Evolutionary conservation across 2,113 vertebrate species (phyloP).

Genomic region (Empidonax traillii): DNA sequence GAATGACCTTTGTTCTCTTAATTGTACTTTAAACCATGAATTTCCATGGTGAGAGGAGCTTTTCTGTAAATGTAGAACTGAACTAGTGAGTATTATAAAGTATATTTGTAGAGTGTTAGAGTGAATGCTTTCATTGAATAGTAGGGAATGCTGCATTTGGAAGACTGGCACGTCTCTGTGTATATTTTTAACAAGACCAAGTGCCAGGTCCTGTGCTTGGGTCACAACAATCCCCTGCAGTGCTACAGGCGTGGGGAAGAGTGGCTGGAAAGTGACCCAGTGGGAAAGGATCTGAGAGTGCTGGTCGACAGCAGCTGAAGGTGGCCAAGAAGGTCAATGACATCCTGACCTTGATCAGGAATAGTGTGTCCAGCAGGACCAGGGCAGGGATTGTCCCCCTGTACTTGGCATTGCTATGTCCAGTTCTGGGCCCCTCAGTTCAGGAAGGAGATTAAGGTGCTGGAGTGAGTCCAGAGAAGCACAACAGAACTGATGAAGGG

Average conservation of each 20-base stretch:
- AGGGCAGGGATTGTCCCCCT: neutral
- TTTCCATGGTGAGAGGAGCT: neutral
- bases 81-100: neutral
- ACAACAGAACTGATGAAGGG: fast-evolving
- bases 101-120: neutral
- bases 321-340: neutral
- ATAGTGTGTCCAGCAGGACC: neutral
- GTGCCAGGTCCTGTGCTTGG: neutral
- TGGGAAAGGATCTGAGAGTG: neutral
- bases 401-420: neutral
- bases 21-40: neutral
- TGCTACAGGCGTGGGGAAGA: too few species aligned
- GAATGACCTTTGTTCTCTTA: neutral
- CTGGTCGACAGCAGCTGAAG: neutral
- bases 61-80: neutral
- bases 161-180: neutral
- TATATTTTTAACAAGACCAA: neutral
- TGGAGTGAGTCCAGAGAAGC: neutral
- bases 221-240: neutral
- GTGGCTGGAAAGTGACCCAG: neutral
- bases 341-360: neutral
- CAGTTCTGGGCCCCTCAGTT: neutral
- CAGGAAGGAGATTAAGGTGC: neutral
- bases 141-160: neutral
- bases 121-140: neutral